A percentile compares a stretch with the other conserved stretches of the same genome.
phyloP scores from a whole-genome alignment of 2,888 invertebrate genomes.

The Creontiades dilutus region DNA sequence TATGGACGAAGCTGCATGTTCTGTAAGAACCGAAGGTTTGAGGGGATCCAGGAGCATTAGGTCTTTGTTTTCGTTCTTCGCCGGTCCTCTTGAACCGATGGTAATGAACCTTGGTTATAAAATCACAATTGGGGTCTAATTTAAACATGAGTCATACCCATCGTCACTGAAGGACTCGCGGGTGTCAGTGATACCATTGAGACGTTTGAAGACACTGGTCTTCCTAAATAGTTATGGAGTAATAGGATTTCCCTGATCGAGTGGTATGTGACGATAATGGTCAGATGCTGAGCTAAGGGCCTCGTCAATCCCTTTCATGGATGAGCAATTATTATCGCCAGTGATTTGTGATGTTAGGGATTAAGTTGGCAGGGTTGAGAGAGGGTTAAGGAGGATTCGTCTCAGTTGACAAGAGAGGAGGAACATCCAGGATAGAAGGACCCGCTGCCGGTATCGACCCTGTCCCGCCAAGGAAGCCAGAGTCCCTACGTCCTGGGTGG shows the following conservation, averaged over 20 bases:
- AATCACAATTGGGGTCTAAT: too few species aligned
- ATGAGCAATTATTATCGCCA: not conserved
- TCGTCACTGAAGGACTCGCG: too few species aligned
- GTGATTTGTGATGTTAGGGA: not conserved
- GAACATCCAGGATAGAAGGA: not conserved
- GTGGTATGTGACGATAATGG: not conserved
- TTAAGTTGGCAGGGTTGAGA: not conserved
- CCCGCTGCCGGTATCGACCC: slow-evolving; percentile 2
- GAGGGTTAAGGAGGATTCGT: not conserved
- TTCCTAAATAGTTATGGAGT: not conserved
- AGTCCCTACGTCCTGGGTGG: not conserved
- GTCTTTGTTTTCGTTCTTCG: too few species aligned
- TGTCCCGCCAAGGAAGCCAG: not conserved
- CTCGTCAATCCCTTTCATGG: not conserved
- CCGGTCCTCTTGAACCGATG: too few species aligned
- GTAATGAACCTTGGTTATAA: too few species aligned
- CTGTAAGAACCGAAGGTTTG: too few species aligned
- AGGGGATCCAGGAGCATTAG: too few species aligned
- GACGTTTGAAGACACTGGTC: too few species aligned
- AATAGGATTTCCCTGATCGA: not conserved
- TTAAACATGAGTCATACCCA: too few species aligned
- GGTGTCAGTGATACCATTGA: too few species aligned
- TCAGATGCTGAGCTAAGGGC: not conserved
- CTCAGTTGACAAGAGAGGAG: not conserved
- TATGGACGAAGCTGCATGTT: too few species aligned